Conservation (phyloP, 2,888 invertebrate species). For the Asteroscopus sphinx region DNA sequence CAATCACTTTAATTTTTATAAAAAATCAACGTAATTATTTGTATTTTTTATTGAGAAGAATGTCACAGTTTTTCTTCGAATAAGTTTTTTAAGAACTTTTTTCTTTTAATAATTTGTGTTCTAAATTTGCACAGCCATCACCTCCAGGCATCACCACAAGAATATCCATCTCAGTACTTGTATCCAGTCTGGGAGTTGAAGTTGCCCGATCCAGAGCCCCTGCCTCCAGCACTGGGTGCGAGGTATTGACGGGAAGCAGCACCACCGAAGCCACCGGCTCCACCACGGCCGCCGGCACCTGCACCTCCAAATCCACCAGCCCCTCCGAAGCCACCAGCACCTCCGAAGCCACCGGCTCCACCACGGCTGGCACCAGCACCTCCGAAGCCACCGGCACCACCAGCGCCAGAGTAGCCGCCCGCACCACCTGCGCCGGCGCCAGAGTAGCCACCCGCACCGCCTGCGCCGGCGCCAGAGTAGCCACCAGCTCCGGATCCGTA, state of each 20-base stretch:
- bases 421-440: conserved; percentile 44
- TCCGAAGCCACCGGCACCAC: conserved; percentile 45
- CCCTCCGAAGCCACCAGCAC: conserved; percentile 61
- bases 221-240: conserved; percentile 78
- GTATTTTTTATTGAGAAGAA: not conserved
- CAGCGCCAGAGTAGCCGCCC: conserved; percentile 62
- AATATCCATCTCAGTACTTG: conserved; percentile 72
- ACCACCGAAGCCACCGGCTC: conserved; percentile 66
- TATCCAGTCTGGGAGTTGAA: conserved; percentile 85
- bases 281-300: conserved; percentile 52
- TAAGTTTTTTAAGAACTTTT: not conserved
- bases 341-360: conserved; percentile 33
- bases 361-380: conserved; percentile 60
- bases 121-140: conserved; percentile 52
- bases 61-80: conserved; percentile 12
- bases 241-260: conserved; percentile 84
- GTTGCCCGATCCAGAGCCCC: conserved; percentile 82
- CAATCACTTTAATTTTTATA: conserved; percentile 40
- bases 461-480: conserved; percentile 20
- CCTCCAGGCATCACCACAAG: conserved; percentile 58
- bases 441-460: conserved; percentile 39
- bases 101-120: conserved; percentile 14
- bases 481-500: conserved; percentile 54
- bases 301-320: conserved; percentile 65
- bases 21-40: conserved; percentile 44